phyloP scores from a whole-genome alignment of 2,113 vertebrate genomes.

The Athene noctua region DNA sequence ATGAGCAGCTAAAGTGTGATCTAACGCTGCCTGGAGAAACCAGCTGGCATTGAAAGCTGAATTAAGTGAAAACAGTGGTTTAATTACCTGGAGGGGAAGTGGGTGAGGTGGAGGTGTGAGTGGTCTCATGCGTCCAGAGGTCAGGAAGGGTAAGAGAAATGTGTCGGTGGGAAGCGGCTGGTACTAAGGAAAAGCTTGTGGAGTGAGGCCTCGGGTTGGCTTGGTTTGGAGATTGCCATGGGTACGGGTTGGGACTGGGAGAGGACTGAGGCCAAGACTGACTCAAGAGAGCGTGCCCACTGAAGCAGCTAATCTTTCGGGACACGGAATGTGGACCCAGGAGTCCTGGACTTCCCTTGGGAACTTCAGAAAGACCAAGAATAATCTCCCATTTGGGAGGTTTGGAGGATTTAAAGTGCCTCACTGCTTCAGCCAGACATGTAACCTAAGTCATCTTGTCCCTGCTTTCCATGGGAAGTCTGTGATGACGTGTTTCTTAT shows the following conservation, averaged over 20 bases:
- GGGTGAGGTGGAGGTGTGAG: slow-evolving; percentile 8
- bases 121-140: not conserved
- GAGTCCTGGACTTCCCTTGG: not conserved
- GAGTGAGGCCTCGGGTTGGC: not conserved
- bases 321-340: not conserved
- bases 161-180: not conserved
- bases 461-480: not conserved
- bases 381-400: not conserved
- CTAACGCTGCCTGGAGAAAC: slow-evolving; percentile 42
- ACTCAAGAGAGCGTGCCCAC: not conserved
- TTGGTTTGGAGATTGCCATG: fast-evolving
- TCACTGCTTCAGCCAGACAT: not conserved
- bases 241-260: not conserved
- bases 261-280: not conserved
- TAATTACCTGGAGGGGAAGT: slow-evolving; percentile 33
- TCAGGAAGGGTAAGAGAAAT: not conserved
- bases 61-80: slow-evolving; percentile 8
- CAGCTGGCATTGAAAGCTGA: slow-evolving; percentile 3
- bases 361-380: not conserved
- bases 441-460: not conserved
- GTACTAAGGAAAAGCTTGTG: not conserved
- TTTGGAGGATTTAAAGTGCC: not conserved
- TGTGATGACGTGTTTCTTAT: fast-evolving
- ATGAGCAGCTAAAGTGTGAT: slow-evolving; percentile 48
- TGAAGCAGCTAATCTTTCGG: not conserved